Base-by-base conservation (phyloP, 2,797 vertebrate species). In the Acropternis orthonyx region DNA sequence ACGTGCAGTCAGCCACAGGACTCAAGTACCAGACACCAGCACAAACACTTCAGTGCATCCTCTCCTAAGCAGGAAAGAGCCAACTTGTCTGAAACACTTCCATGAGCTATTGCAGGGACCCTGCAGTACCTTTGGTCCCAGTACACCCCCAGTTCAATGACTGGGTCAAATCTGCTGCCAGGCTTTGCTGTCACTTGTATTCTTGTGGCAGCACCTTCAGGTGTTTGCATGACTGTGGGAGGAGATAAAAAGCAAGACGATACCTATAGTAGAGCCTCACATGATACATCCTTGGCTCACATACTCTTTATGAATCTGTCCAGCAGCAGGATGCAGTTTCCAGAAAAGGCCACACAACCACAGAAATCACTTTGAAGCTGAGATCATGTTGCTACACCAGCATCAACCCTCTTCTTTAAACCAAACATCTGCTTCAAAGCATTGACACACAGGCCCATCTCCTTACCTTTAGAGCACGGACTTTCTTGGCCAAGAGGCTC, bases 381-480 rank as follows among this genome's bases (percentile, higher is more conserved):
- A 88, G 32, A 71, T 56, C 48, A 51, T 7, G 73, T 63, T 5
- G 15, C 52, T 69, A 19, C 0, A 0, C 32, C 62, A 94, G 77
- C 69, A 76, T 36, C 73, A 87, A 28, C 19, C 28, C 44, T 69
- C 80, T 58, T 74, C 54, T 83, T 91, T 59, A 84, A 93, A 65
- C 30, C 3, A 67, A 77, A 23, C 17, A 20, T 14, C 27, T 15
- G 32, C 16, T 37, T 55, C 56, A 79, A 75, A 76, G 74, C 37
- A 76, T 36, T 15, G 17, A 51, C 69, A 72, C 30, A 26, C 32
- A 54, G 73, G 41, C 30, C 68, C 48, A 28, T 18, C 54, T 32
- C 37, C 98, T 98, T 98, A 99, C 99, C 99, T 99, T 99, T 96
- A 99, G 97, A 88, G 99, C 99, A 98, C 98, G 99, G 96, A 99